Percentiles rank a stretch among this genome's conserved stretches.
Conservation (phyloP, 2,888 invertebrate genomes). For the Salpingus planirostris region DNA sequence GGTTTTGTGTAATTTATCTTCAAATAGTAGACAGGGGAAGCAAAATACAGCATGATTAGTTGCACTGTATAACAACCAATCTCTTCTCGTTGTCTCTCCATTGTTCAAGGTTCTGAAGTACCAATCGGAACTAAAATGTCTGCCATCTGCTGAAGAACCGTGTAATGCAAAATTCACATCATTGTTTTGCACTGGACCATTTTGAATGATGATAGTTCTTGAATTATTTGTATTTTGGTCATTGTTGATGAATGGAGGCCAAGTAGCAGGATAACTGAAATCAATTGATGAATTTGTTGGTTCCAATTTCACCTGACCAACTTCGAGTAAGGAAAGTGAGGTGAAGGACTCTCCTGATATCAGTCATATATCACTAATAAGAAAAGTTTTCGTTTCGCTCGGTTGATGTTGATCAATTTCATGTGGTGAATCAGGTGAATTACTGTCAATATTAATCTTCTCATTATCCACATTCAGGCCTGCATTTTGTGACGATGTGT, state of each 20-base stretch:
- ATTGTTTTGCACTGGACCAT: not conserved
- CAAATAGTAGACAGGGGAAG: constrained; percentile 1
- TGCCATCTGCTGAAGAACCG: not conserved
- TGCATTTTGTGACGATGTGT: not conserved
- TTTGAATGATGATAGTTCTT: not conserved
- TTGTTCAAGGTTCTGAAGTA: not conserved
- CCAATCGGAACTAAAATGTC: not conserved
- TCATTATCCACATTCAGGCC: not conserved
- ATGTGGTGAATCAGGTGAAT: not conserved
- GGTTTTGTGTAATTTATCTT: not conserved
- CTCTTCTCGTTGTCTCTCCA: not conserved
- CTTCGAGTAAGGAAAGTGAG: too few species aligned
- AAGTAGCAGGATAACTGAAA: not conserved
- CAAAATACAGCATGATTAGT: constrained; percentile 1
- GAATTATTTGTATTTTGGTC: too few species aligned
- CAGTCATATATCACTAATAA: too few species aligned
- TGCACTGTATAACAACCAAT: constrained; percentile 1
- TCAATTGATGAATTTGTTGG: not conserved
- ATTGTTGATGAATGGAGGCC: not conserved
- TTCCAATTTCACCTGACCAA: too few species aligned
- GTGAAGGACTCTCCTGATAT: too few species aligned
- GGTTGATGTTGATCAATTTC: too few species aligned
- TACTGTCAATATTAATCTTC: not conserved
- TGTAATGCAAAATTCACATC: not conserved
- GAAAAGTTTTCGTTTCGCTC: too few species aligned